These are phyloP conservation scores for Rhynchonycteris naso DNA, from an alignment of 2,797 vertebrate species.

Conservation along the genomic window DNA sequence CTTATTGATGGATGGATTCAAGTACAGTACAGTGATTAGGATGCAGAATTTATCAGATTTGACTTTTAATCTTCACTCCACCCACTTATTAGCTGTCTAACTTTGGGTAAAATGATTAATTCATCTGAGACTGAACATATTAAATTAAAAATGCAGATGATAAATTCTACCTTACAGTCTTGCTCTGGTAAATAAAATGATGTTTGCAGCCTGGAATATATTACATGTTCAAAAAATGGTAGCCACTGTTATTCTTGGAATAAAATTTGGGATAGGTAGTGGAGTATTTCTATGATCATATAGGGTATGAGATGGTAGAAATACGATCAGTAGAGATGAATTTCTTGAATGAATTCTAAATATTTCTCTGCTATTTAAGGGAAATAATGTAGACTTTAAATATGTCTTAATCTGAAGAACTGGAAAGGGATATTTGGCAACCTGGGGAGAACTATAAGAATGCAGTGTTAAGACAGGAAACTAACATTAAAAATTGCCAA, in stretches of 20 bases:
- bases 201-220: background rate
- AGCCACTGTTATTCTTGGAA: background rate
- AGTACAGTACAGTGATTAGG: background rate
- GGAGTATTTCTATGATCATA: background rate
- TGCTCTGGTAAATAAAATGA: background rate
- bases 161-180: background rate
- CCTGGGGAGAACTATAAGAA: background rate
- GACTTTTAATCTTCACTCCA: background rate
- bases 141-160: background rate
- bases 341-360: constrained; percentile 35
- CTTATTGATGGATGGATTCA: background rate
- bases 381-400: background rate
- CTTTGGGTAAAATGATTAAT: background rate
- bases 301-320: background rate
- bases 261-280: background rate
- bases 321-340: background rate
- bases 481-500: background rate
- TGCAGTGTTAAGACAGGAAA: background rate
- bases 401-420: background rate
- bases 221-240: background rate
- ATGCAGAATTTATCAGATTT: background rate
- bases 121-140: background rate
- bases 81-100: background rate
- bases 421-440: background rate
- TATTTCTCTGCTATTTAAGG: background rate